Evolutionary conservation across 2,888 invertebrate genomes (phyloP), one percentile per base, ranked within the genome.

Genomic region (Lingula anatina): DNA sequence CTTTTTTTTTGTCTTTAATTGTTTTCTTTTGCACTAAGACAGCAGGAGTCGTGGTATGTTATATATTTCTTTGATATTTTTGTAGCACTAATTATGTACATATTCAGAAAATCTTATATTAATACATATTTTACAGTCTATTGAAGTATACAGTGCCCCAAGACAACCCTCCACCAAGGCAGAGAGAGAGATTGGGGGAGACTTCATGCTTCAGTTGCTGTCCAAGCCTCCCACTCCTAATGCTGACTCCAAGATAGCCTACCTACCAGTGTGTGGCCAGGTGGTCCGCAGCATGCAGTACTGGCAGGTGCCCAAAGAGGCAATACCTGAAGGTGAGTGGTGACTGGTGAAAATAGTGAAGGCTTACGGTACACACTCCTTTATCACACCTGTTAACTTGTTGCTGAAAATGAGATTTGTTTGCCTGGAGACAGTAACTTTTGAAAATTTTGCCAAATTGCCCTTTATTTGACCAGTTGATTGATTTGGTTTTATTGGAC

Each of bases 181-280:
- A 15, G 24, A 47, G 20, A 47, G 53, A 5, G 46, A 48, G 9
- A 45, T 51, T 25, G 26, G 45, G 25, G 39, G 51, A 40, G 56
- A 60, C 36, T 59, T 54, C 1, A 42, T 60, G 24, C 49, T 57
- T 44, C 47, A 53, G 5, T 45, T 59, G 7, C 49, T 59, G 21
- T 46, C 52, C 15, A 65, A 41, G 24, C 24, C 41, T 23, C 42
- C 52, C 2, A 44, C 57, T 1, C 54, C 62, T 5, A 55, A 61
- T 39, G 40, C 45, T 2, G 54, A 47, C 7, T 42, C 53, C 18
- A 46, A 53, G 2, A 52, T 60, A n/a, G 57, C 61, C 9, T 59
- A 61, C 48, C 60, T 73, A 27, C 70, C 71, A 3, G 64, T 70
- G 15, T 65, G 65, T 24, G 75, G 73, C 1, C 75, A 75, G 55